Base-by-base conservation (phyloP, 1,140 invertebrate genomes). In the Scaptomyza graminum region DNA sequence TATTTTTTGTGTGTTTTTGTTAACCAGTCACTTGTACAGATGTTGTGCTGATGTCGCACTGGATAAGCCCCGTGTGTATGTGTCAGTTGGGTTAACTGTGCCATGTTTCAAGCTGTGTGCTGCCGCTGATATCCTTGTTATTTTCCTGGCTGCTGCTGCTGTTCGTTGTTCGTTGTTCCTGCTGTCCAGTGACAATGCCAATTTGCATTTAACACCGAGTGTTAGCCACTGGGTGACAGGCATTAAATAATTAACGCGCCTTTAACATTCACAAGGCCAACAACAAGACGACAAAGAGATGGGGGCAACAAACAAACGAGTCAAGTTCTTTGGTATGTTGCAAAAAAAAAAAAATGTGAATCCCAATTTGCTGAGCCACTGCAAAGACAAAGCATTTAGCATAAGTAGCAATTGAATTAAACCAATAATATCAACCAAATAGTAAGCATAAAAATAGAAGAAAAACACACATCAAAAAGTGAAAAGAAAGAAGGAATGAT, bases 171-270 rank as follows among this genome's bases (percentile, higher is more conserved):
- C 9, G 52, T 22, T 22, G 18, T 22, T 22, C 18, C 18, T 22
- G 18, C 41, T 55, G 64, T 49, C 51, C 59, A 46, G 56, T 60
- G 82, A 78, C 63, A 74, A 78, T 62, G 82, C 68, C 78, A 85
- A 87, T 85, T 85, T 85, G 81, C 81, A 87, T 87, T 87, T 81
- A 55, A 75, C 68, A 76, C 69, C 61, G 57, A 66, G 83, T 82
- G 82, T 87, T 85, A 87, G 82, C 82, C 82, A 85, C 82, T 69
- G 82, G 78, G 82, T 78, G 82, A 85, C 82, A 78, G 78, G 74
- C 82, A 85, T 87, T 85, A 85, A 85, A 85, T 85, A 85, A 85
- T 85, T 85, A 85, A 85, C 70, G 77, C 31, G 74, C 63, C 61
- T 75, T 65, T 52, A 76, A 52, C 67, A 74, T 85, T 60, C 54